Conservation (phyloP, 2,113 vertebrate genomes). For the Sinocyclocheilus grahami region DNA sequence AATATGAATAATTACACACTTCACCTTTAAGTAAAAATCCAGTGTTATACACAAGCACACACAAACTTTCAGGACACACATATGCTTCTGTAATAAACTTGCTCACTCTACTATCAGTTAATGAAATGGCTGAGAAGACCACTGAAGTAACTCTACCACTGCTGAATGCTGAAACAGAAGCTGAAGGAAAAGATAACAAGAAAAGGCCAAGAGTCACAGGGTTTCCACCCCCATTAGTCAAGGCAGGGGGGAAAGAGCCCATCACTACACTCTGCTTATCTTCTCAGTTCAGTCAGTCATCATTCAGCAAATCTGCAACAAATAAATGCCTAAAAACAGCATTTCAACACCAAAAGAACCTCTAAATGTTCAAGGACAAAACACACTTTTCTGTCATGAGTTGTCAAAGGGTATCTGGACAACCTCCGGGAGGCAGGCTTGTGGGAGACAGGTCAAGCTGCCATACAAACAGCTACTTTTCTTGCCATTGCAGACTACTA, state of each 20-base stretch:
- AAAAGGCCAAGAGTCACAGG: conserved; percentile 57
- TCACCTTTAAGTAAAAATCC: not conserved
- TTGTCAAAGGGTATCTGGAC: not conserved
- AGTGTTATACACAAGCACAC: not conserved
- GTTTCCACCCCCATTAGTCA: conserved; percentile 46
- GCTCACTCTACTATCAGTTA: conserved; percentile 48
- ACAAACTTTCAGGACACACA: not conserved
- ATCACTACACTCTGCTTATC: not conserved
- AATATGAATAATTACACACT: not conserved
- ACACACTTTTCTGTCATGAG: conserved; percentile 1
- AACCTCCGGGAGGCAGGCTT: not conserved
- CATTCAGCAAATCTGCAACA: conserved; percentile 6
- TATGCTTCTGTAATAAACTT: conserved; percentile 38
- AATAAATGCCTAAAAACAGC: not conserved
- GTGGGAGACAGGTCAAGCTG: not conserved
- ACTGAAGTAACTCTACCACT: conserved; percentile 66
- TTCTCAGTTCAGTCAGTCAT: not conserved
- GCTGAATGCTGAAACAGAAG: conserved; percentile 70
- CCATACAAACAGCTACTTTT: not conserved
- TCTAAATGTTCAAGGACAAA: not conserved
- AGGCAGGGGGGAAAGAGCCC: not conserved
- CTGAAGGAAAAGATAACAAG: conserved; percentile 65
- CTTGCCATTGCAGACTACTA: not conserved
- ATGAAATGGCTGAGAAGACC: conserved; percentile 64
- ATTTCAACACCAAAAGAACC: not conserved